Evolutionary conservation across 2,888 invertebrate genomes (phyloP).

Genomic region (Eupithecia tripunctaria): DNA sequence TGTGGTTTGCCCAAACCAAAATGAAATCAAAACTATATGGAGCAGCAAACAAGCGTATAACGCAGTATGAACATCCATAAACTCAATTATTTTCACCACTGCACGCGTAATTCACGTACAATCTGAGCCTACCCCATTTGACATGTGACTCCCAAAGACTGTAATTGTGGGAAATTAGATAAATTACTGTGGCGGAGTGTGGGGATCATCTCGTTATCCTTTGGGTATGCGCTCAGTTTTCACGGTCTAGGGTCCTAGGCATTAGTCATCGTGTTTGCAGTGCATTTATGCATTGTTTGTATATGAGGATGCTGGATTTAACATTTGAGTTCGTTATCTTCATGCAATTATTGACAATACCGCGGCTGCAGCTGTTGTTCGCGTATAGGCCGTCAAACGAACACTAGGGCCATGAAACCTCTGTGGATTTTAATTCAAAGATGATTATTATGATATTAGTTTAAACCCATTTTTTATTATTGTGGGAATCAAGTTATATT

Average conservation of each 20-base stretch:
- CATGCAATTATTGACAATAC: not conserved
- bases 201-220: constrained; percentile 17
- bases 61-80: constrained; percentile 23
- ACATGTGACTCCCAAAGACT: constrained; percentile 71
- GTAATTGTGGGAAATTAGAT: constrained; percentile 80
- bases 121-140: constrained; percentile 68
- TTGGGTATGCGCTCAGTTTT: constrained; percentile 15
- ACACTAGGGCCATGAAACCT: too few species aligned
- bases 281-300: not conserved
- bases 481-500: too few species aligned
- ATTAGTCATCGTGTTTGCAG: constrained; percentile 26
- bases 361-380: not conserved
- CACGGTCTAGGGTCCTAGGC: constrained; percentile 21
- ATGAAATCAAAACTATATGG: not conserved
- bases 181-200: constrained; percentile 59
- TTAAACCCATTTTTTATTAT: too few species aligned
- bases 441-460: too few species aligned
- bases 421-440: too few species aligned
- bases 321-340: not conserved
- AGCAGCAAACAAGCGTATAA: constrained; percentile 15
- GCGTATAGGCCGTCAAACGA: too few species aligned
- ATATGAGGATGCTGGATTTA: not conserved
- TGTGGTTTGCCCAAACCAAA: not conserved
- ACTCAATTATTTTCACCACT: constrained; percentile 44
- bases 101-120: constrained; percentile 58